Conservation (phyloP, 2,797 vertebrate species). For the Takifugu ocellatus region DNA sequence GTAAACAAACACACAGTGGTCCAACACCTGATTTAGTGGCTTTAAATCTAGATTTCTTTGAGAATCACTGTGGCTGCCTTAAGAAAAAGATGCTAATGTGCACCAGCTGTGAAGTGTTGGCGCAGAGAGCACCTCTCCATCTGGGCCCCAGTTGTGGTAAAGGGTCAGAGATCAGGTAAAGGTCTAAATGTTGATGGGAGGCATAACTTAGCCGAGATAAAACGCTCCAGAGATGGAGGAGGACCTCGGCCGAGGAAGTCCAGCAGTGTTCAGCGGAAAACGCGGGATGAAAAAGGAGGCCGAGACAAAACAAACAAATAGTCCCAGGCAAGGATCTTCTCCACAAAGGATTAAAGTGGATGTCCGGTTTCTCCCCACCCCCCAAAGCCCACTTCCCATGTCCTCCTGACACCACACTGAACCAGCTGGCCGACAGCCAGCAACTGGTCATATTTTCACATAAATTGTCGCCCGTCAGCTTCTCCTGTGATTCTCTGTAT, state of each 20-base stretch:
- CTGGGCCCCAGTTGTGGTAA: conserved; percentile 24
- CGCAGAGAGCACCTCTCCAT: conserved; percentile 34
- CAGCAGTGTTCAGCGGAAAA: conserved; percentile 10
- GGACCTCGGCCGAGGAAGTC: conserved; percentile 20
- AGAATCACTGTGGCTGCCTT: background rate
- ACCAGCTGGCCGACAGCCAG: conserved; percentile 19
- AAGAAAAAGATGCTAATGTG: background rate
- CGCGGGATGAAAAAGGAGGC: conserved; percentile 46
- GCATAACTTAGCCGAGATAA: conserved; percentile 36
- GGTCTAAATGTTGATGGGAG: conserved; percentile 37
- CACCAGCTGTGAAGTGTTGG: background rate
- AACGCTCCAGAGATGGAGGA: conserved; percentile 34
- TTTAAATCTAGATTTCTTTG: background rate
- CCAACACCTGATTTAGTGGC: conserved; percentile 12
- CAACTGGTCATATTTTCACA: conserved; percentile 23
- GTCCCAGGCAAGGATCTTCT: conserved; percentile 37
- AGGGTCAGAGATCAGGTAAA: conserved; percentile 35
- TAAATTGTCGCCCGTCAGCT: conserved; percentile 8
- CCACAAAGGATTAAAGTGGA: conserved; percentile 68
- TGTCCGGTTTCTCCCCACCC: conserved; percentile 63
- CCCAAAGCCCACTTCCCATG: conserved; percentile 65
- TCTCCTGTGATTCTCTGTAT: conserved; percentile 26
- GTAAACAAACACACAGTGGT: conserved; percentile 27
- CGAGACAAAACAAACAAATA: conserved; percentile 65
- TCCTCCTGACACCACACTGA: conserved; percentile 66